A percentile compares a stretch with the other conserved stretches of the same genome.
These are phyloP conservation scores for human (Homo sapiens) DNA, from an alignment of 2,113 vertebrate species.

Conservation along the genomic window GRCh38 chr6:136683501-136684000, in stretches of 20 bases:
- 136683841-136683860: not conserved
- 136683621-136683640: not conserved
- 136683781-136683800: not conserved
- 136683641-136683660: not conserved
- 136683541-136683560: not conserved
- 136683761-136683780: not conserved
- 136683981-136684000: no score
- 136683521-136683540: not conserved
- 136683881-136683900: not conserved
- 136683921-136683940: not conserved
- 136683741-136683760: not conserved
- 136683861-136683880: not conserved
- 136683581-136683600: not conserved
- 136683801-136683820: not conserved
- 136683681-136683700: not conserved
- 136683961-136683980: no score
- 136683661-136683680: slow-evolving; percentile 5
- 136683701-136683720: not conserved
- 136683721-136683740: not conserved
- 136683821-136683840: not conserved
- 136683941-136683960: no score
- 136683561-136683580: not conserved
- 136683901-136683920: not conserved
- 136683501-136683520: not conserved
- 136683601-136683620: not conserved